Evolutionary conservation across 2,797 vertebrate species (phyloP).

Genomic region (Serranus cabrilla): DNA sequence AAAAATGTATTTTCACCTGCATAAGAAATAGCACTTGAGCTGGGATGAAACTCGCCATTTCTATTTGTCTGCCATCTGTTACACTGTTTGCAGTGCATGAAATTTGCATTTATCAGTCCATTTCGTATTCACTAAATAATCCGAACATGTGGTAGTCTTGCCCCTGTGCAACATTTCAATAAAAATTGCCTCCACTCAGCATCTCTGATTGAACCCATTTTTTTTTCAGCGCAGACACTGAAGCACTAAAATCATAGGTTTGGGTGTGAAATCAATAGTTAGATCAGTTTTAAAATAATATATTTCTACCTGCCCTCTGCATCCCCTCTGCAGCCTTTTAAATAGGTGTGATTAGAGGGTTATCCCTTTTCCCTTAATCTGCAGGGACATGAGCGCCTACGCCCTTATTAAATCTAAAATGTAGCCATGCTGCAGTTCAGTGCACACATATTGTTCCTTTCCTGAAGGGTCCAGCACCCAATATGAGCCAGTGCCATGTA

Average conservation of each 20-base stretch:
- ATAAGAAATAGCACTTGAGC: conserved; percentile 41
- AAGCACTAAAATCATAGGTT: conserved; percentile 6
- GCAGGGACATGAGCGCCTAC: conserved; percentile 45
- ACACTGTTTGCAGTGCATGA: conserved; percentile 42
- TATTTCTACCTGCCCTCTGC: conserved; percentile 32
- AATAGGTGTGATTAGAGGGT: conserved; percentile 45
- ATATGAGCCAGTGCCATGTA: conserved; percentile 42
- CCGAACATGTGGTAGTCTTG: conserved; percentile 26
- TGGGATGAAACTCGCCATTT: conserved; percentile 24
- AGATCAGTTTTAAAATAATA: conserved; percentile 44
- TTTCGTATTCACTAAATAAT: conserved; percentile 45
- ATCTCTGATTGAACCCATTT: conserved; percentile 13
- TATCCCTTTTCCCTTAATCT: conserved; percentile 57
- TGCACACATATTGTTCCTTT: conserved; percentile 55
- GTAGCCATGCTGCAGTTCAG: conserved; percentile 55
- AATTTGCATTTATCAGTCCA: conserved; percentile 64
- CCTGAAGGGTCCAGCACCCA: conserved; percentile 30
- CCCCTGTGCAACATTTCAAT: conserved; percentile 33
- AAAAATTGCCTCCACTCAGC: conserved; percentile 16
- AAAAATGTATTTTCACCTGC: conserved; percentile 30
- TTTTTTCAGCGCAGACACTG: neutral
- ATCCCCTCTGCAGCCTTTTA: conserved; percentile 34
- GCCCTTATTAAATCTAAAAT: conserved; percentile 68
- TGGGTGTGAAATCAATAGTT: conserved; percentile 50
- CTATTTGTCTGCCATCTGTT: conserved; percentile 67